phyloP scores from a whole-genome alignment of 2,888 invertebrate genomes.

The Drosophila macrospina region DNA sequence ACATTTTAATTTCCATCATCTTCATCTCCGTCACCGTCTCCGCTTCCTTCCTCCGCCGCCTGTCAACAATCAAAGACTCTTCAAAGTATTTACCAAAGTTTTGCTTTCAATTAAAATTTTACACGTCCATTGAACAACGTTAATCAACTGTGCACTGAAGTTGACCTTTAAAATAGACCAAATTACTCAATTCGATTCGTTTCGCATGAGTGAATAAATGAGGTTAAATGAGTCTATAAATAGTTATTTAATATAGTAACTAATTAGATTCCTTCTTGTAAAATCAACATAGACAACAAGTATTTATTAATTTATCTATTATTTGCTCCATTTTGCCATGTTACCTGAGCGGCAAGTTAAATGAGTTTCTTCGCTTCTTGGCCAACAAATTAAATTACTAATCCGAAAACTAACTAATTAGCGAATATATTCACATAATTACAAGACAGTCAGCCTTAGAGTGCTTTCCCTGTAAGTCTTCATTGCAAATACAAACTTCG shows the following conservation, averaged over 20 bases:
- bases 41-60: not conserved
- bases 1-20: slow-evolving; percentile 17
- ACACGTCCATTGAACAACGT: slow-evolving; percentile 22
- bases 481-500: not conserved
- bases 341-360: slow-evolving; percentile 35
- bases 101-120: slow-evolving; percentile 33
- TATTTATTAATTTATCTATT: slow-evolving; percentile 11
- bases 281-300: not conserved
- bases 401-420: slow-evolving; percentile 67
- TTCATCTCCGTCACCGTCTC: not conserved
- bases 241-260: slow-evolving; percentile 19
- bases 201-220: slow-evolving; percentile 22
- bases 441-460: no score
- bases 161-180: slow-evolving; percentile 14
- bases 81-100: slow-evolving; percentile 25
- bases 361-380: slow-evolving; percentile 36
- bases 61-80: slow-evolving; percentile 10
- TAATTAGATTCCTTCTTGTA: slow-evolving; percentile 1
- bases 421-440: slow-evolving; percentile 9
- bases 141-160: slow-evolving; percentile 15
- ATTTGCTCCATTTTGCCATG: slow-evolving; percentile 1
- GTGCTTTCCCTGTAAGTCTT: not conserved
- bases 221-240: slow-evolving; percentile 35
- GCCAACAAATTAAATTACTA: slow-evolving; percentile 54
- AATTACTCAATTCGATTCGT: slow-evolving; percentile 27